phyloP scores from a whole-genome alignment of 1,140 invertebrate species.

The Epicauta chinensis region DNA sequence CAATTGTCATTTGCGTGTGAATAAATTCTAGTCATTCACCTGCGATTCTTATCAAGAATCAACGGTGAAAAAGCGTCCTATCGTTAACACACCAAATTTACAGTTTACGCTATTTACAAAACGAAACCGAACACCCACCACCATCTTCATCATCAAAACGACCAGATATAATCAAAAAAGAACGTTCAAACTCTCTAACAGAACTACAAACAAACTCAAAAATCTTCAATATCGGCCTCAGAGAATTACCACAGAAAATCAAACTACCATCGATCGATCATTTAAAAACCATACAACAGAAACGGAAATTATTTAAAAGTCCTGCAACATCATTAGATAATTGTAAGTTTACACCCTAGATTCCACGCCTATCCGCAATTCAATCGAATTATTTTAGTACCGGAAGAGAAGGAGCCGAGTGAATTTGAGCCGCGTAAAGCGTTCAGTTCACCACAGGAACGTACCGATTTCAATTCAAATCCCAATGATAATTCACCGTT shows the following conservation, averaged over 20 bases:
- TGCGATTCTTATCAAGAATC: too few species aligned
- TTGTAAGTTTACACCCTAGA: conserved; percentile 30
- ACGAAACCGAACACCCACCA: conserved; percentile 31
- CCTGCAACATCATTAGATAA: conserved; percentile 38
- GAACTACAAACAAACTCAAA: conserved; percentile 29
- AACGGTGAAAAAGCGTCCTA: too few species aligned
- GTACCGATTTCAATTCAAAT: conserved; percentile 30
- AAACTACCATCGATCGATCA: conserved; percentile 37
- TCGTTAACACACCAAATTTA: conserved; percentile 10
- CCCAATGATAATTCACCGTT: conserved; percentile 25
- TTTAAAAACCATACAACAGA: conserved; percentile 28
- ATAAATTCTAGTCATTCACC: too few species aligned
- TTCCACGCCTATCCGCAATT: background rate
- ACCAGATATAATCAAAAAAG: conserved; percentile 12
- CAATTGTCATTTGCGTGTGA: too few species aligned
- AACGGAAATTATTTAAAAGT: conserved; percentile 37
- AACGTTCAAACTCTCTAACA: conserved; percentile 31
- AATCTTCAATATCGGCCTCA: conserved; percentile 38
- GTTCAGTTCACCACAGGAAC: conserved; percentile 42
- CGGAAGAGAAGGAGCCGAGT: conserved; percentile 33
- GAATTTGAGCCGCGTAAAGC: conserved; percentile 32
- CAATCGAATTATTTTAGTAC: conserved; percentile 32
- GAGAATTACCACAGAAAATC: conserved; percentile 33
- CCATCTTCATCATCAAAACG: too few species aligned
- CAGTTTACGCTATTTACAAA: conserved; percentile 46